A percentile compares a stretch with the other conserved stretches of the same genome.
Evolutionary conservation across 92 coral and sea anemone genomes (phyloP).

Genomic region (Pocillopora meandrina): DNA sequence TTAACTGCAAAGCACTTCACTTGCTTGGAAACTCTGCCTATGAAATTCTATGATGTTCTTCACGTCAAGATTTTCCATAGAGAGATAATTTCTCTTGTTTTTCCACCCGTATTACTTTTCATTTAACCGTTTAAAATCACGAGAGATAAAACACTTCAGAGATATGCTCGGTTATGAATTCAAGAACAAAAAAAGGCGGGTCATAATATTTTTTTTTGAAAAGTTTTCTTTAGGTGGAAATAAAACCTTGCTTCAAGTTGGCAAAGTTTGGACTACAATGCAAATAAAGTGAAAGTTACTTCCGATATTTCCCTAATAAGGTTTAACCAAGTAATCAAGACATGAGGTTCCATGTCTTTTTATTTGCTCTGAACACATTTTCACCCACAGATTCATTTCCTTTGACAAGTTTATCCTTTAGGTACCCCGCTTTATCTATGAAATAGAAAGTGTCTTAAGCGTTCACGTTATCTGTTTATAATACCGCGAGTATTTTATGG

Average conservation of each 20-base stretch:
- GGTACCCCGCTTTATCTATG: conserved; percentile 32
- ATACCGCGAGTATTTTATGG: neutral
- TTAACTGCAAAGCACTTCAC: conserved; percentile 17
- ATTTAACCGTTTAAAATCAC: neutral
- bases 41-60: conserved; percentile 38
- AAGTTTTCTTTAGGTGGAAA: conserved; percentile 41
- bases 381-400: conserved; percentile 50
- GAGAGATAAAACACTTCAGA: conserved; percentile 8
- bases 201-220: conserved; percentile 16
- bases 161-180: neutral
- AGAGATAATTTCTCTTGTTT: conserved; percentile 1
- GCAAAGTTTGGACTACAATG: conserved; percentile 46
- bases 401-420: conserved; percentile 57
- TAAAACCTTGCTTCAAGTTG: conserved; percentile 22
- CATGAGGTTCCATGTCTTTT: conserved; percentile 72
- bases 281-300: conserved; percentile 72
- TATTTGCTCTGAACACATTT: conserved; percentile 75
- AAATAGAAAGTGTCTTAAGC: neutral
- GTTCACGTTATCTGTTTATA: neutral
- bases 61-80: conserved; percentile 28
- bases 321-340: conserved; percentile 91
- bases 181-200: conserved; percentile 6
- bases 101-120: neutral
- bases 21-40: conserved; percentile 13
- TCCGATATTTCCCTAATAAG: conserved; percentile 82